These are phyloP conservation scores for Bos indicus DNA, from an alignment of 2,113 vertebrate species.

Conservation along the genomic window DNA sequence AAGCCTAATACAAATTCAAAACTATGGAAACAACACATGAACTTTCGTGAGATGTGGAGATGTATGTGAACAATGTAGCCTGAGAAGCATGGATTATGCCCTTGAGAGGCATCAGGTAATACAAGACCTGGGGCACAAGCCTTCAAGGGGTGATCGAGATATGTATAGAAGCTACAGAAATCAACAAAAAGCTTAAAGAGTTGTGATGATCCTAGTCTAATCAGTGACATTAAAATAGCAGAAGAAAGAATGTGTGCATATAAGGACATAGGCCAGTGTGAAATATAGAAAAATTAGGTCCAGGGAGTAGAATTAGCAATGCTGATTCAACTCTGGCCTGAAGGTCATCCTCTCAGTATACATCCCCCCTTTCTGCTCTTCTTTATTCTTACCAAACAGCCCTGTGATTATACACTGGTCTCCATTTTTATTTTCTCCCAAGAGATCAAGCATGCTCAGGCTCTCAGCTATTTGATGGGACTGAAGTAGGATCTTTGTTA, in stretches of 20 bases:
- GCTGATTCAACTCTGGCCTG: background rate
- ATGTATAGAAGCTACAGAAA: background rate
- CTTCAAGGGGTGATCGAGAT: background rate
- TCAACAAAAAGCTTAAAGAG: background rate
- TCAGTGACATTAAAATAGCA: background rate
- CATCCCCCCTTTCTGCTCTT: background rate
- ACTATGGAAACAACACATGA: background rate
- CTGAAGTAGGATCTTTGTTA: background rate
- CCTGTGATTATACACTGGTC: background rate
- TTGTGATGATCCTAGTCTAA: background rate
- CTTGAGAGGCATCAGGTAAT: background rate
- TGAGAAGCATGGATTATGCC: background rate
- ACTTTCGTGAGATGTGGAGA: background rate
- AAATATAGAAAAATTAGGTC: background rate
- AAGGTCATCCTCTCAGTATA: background rate
- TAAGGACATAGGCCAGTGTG: background rate
- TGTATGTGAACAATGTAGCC: background rate
- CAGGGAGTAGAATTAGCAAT: background rate
- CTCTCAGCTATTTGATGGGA: background rate
- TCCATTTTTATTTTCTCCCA: background rate
- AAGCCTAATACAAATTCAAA: background rate
- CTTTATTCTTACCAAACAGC: background rate
- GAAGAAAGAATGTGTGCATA: background rate
- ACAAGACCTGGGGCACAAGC: background rate
- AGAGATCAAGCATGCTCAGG: background rate